phyloP scores from a whole-genome alignment of 2,797 vertebrate genomes.

The Sus cebifrons region DNA sequence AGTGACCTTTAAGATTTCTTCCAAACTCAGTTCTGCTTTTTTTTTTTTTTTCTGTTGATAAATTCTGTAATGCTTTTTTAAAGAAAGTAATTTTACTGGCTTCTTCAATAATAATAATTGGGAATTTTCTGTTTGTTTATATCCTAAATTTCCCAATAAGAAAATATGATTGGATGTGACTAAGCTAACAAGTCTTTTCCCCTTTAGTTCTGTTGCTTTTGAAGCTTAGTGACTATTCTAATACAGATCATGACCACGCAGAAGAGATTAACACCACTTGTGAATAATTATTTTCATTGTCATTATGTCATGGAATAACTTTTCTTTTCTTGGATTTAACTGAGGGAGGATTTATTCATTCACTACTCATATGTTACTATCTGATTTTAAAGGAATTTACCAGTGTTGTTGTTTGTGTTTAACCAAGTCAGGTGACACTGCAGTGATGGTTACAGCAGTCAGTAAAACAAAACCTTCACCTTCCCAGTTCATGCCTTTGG shows the following conservation, averaged over 20 bases:
- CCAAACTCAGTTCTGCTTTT: slow-evolving; percentile 26
- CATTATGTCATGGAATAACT: slow-evolving; percentile 39
- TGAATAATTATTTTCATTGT: slow-evolving; percentile 63
- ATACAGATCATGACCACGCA: background rate
- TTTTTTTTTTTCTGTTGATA: slow-evolving; percentile 51
- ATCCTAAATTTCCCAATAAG: slow-evolving; percentile 62
- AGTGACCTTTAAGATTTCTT: slow-evolving; percentile 55
- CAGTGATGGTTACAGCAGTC: slow-evolving; percentile 98
- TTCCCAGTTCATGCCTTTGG: slow-evolving; percentile 97
- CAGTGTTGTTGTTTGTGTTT: slow-evolving; percentile 66
- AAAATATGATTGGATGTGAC: slow-evolving; percentile 44
- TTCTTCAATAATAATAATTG: slow-evolving; percentile 54
- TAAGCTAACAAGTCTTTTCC: slow-evolving; percentile 42
- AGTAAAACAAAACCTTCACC: slow-evolving; percentile 97
- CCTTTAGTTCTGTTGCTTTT: slow-evolving; percentile 42
- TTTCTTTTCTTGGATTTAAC: slow-evolving; percentile 56
- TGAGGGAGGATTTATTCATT: slow-evolving; percentile 52
- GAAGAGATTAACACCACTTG: background rate
- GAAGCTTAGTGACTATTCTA: slow-evolving; percentile 46
- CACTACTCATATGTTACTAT: slow-evolving; percentile 21
- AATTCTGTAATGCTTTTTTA: slow-evolving; percentile 58
- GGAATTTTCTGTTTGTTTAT: slow-evolving; percentile 36
- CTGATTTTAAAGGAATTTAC: slow-evolving; percentile 67
- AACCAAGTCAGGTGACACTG: slow-evolving; percentile 95
- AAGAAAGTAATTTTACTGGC: slow-evolving; percentile 63